phyloP scores from a whole-genome alignment of 2,797 vertebrate species.

The Xenopus petersii region DNA sequence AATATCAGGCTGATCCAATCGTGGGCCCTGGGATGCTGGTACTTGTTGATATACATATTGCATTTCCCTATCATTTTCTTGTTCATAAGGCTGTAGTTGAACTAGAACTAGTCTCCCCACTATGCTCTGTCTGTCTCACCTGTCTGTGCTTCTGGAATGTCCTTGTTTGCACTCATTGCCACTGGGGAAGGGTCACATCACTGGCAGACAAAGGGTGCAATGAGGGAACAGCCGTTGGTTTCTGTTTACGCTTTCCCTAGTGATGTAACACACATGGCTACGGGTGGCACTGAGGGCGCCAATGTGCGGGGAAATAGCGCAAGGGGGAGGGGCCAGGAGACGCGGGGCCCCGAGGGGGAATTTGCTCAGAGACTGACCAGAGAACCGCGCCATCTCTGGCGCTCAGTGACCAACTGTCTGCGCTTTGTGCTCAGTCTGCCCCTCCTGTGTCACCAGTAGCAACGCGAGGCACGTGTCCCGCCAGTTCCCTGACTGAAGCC shows the following conservation, averaged over 20 bases:
- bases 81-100: too few species aligned
- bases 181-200: too few species aligned
- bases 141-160: too few species aligned
- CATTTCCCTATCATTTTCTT: too few species aligned
- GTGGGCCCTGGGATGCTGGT: too few species aligned
- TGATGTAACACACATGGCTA: conserved; percentile 16
- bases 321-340: neutral
- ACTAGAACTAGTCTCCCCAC: too few species aligned
- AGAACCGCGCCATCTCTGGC: conserved; percentile 72
- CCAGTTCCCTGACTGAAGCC: too few species aligned
- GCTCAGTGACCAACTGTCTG: conserved; percentile 60
- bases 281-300: conserved; percentile 47
- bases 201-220: too few species aligned
- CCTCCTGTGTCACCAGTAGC: neutral
- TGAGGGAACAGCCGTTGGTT: conserved; percentile 18
- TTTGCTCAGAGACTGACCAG: conserved; percentile 44
- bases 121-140: too few species aligned
- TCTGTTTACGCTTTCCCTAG: conserved; percentile 17
- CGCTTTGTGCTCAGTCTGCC: neutral
- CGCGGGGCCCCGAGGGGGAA: conserved; percentile 20
- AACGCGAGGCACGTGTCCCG: neutral
- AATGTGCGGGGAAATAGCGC: conserved; percentile 48
- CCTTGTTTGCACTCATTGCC: too few species aligned
- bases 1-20: too few species aligned
- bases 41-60: too few species aligned